Evolutionary conservation across 2,888 invertebrate species (phyloP), one percentile per base, ranked within the genome.

Genomic region (Trichogramma dendrolimi): DNA sequence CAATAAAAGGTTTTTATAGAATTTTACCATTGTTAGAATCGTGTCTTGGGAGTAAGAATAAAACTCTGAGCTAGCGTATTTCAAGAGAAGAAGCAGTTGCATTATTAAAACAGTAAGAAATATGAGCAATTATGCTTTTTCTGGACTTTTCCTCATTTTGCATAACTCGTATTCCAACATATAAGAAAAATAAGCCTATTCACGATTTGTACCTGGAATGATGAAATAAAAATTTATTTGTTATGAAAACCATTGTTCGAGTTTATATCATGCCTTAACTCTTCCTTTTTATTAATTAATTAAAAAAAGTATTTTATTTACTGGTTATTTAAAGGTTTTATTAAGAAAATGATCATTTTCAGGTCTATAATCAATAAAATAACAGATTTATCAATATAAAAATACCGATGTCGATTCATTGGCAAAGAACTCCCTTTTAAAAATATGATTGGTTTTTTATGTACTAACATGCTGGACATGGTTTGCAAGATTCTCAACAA

Each of bases 71-170:
- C 77, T 48, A 76, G 71, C 52, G 79, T 68, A 40, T 75, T 77
- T 63, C 78, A 74, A 64, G 76, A 79, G 67, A 81, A 83, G 46
- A 82, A 71, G 50, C 80, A 79, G 68, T 82, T 80, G 63, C 80
- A 80, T 66, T 27, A 27, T 27, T 27, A 27, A 27, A 27, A 27
- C 27, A 27, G 27, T 27, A 27, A 27, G 27, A 27, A 27, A 27
- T 27, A 80, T 79, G 65, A 82, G 74, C 58, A 78, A 75, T 63
- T 82, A 70, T 59, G 81, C 76, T 68, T 74, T 76, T 68, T 79
- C 75, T 55, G 81, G 72, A 53, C 82, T 79, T 63, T 79, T 79
- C 55, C 71, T 71, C n/a, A 78, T 72, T 48, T 75, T 71, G 7
- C 71, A 69, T 67, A 4, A 71, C 67, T 48, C 71, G 72, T 46